Conservation (phyloP, 2,797 vertebrate species). For the Hipposideros larvatus region DNA sequence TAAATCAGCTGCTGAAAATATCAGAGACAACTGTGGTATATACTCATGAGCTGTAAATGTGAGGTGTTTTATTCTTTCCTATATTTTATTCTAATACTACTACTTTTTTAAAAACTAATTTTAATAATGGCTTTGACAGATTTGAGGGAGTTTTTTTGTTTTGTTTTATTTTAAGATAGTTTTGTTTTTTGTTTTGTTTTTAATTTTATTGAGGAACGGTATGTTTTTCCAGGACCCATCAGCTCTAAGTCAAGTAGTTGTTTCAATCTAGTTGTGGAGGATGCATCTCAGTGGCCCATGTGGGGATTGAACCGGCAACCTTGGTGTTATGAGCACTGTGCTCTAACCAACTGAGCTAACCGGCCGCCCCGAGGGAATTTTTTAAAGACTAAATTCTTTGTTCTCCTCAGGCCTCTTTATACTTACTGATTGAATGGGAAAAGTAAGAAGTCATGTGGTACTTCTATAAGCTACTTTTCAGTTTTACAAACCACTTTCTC, state of each 20-base stretch:
- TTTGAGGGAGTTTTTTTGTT: background rate
- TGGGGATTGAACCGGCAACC: too few species aligned
- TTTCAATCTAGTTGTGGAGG: too few species aligned
- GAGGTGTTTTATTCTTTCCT: constrained; percentile 9
- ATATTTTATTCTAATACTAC: constrained; percentile 61
- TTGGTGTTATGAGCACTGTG: too few species aligned
- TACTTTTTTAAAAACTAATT: background rate
- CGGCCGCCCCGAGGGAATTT: background rate
- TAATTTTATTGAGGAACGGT: too few species aligned
- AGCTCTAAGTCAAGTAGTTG: too few species aligned
- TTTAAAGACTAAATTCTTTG: background rate
- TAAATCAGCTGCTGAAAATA: constrained; percentile 65
- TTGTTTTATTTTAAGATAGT: too few species aligned
- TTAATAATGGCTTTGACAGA: constrained; percentile 42
- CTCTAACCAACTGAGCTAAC: too few species aligned
- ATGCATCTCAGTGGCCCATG: too few species aligned
- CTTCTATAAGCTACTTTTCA: background rate
- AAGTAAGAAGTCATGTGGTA: background rate
- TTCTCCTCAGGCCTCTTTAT: background rate
- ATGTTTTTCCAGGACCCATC: too few species aligned
- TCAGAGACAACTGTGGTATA: background rate
- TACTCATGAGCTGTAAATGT: constrained; percentile 29
- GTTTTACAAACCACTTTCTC: background rate
- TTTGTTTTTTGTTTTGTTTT: too few species aligned
- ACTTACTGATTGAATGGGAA: background rate